Evolutionary conservation across 2,113 vertebrate species (phyloP).

Genomic region (Chamaea fasciata): DNA sequence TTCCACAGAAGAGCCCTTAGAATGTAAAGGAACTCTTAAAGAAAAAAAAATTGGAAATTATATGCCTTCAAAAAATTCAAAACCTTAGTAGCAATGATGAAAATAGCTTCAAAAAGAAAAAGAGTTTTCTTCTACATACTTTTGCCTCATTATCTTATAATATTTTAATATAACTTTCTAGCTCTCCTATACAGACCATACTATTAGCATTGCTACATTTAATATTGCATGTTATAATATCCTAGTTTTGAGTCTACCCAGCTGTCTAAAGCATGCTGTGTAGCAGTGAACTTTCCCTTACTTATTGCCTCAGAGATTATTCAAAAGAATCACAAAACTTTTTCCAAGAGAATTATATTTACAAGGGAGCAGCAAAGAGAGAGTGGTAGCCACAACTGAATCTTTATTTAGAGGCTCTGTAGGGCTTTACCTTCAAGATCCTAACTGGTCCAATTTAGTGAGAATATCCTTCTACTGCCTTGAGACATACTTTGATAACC

Average conservation of each 20-base stretch:
- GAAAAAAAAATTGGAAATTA: background rate
- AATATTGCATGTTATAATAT: background rate
- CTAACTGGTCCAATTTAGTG: background rate
- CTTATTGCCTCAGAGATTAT: background rate
- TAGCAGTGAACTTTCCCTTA: background rate
- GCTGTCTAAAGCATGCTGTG: background rate
- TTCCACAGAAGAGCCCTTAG: background rate
- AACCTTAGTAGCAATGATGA: background rate
- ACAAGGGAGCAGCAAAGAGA: background rate
- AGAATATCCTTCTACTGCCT: background rate
- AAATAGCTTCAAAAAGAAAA: background rate
- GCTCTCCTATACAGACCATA: background rate
- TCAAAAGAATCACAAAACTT: background rate
- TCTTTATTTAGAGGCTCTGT: background rate
- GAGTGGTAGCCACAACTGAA: background rate
- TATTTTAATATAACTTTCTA: background rate
- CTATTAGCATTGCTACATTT: background rate
- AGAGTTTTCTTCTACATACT: background rate
- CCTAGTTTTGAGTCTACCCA: background rate
- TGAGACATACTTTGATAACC: accelerated
- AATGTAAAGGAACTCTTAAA: background rate
- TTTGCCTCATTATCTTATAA: background rate
- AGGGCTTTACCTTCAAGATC: background rate
- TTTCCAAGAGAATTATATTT: background rate
- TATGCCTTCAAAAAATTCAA: background rate